These are phyloP conservation scores for Phocoena phocoena DNA, from an alignment of 2,113 vertebrate species.

Conservation along the genomic window DNA sequence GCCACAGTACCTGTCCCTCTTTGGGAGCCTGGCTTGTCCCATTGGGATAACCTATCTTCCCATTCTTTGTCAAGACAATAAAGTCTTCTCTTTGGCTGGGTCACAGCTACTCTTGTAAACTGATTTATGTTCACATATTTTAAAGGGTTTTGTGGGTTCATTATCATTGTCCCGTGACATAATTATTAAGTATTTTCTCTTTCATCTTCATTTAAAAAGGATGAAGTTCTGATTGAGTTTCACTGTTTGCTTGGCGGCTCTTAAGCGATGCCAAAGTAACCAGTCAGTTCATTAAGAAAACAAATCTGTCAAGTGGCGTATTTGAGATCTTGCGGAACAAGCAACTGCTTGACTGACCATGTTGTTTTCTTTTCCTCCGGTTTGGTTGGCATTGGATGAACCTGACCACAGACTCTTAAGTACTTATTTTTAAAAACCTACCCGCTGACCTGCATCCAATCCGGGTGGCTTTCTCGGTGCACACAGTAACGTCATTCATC, in stretches of 20 bases:
- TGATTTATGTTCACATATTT: conserved; percentile 59
- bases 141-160: conserved; percentile 38
- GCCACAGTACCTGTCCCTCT: not conserved
- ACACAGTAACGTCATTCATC: conserved; percentile 66
- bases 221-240: conserved; percentile 64
- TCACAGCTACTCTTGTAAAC: conserved; percentile 25
- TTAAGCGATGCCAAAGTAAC: conserved; percentile 73
- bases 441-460: not conserved
- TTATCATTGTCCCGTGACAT: conserved; percentile 45
- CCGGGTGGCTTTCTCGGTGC: not conserved
- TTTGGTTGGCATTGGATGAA: conserved; percentile 56
- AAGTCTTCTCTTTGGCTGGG: conserved; percentile 40
- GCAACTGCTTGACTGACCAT: conserved; percentile 55
- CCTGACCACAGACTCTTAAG: conserved; percentile 59
- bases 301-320: conserved; percentile 18
- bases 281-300: conserved; percentile 62
- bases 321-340: conserved; percentile 49
- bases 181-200: conserved; percentile 63
- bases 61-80: not conserved
- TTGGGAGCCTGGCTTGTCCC: not conserved
- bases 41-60: conserved; percentile 32
- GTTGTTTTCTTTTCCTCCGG: conserved; percentile 65
- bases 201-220: conserved; percentile 64
- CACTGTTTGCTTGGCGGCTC: not conserved
- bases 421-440: conserved; percentile 64